A percentile compares a stretch with the other conserved stretches of the same genome.
phyloP scores from a whole-genome alignment of 2,113 vertebrate genomes.

The Ailuropoda melanoleuca region DNA sequence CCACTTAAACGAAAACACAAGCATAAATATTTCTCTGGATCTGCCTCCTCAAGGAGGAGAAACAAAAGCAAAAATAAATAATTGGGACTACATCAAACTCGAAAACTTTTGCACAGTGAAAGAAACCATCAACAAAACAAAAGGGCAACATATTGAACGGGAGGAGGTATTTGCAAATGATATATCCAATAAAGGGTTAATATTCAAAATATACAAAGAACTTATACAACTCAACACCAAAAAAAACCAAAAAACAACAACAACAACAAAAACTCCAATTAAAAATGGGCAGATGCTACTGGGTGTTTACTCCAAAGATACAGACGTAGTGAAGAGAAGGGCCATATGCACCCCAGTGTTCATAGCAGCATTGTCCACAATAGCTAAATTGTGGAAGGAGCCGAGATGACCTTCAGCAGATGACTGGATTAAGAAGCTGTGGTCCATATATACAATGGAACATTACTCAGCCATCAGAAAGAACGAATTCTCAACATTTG shows the following conservation, averaged over 20 bases:
- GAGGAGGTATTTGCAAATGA: not conserved
- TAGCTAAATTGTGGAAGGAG: too few relatives aligned
- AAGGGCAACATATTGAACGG: not conserved
- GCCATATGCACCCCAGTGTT: too few relatives aligned
- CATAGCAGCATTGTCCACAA: too few relatives aligned
- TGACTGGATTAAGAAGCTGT: too few relatives aligned
- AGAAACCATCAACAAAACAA: not conserved
- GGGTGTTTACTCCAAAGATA: too few relatives aligned
- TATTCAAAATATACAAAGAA: not conserved
- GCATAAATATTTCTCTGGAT: not conserved
- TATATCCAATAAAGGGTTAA: not conserved
- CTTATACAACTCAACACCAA: not conserved
- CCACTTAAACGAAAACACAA: not conserved
- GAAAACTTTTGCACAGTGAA: not conserved
- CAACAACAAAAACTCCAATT: not conserved
- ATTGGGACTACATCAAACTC: not conserved
- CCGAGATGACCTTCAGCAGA: too few relatives aligned
- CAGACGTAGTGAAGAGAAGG: too few relatives aligned
- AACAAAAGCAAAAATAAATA: not conserved
- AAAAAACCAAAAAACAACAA: too few relatives aligned
- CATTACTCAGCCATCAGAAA: too few relatives aligned
- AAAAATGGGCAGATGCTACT: not conserved
- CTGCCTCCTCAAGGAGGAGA: not conserved
- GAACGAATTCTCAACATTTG: too few relatives aligned
- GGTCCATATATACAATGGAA: too few relatives aligned